These are phyloP conservation scores for Hyperopisus bebe DNA, from an alignment of 2,113 vertebrate species.

Conservation along the genomic window DNA sequence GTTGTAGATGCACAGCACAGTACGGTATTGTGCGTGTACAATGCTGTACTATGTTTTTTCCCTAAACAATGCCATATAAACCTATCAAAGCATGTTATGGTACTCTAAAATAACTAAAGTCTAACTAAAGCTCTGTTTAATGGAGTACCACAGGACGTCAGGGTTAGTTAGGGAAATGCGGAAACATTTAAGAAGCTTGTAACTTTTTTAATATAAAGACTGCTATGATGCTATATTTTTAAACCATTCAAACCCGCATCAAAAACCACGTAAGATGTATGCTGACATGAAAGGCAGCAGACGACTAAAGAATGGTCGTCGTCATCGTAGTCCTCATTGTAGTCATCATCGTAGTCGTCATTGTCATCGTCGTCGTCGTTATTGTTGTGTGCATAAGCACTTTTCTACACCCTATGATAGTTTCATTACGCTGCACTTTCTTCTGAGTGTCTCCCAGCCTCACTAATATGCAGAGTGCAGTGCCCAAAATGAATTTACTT, in stretches of 20 bases:
- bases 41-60: not conserved
- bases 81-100: not conserved
- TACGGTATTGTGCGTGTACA: not conserved
- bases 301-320: too few species aligned
- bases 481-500: too few species aligned
- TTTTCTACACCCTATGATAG: not conserved
- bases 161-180: not conserved
- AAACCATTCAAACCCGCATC: too few species aligned
- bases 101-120: not conserved
- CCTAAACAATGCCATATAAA: not conserved
- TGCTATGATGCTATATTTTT: not conserved
- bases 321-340: too few species aligned
- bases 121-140: not conserved
- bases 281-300: too few species aligned
- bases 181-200: not conserved
- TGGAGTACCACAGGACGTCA: not conserved
- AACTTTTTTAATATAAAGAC: not conserved
- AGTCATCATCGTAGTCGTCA: too few species aligned
- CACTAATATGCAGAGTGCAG: not conserved
- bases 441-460: not conserved
- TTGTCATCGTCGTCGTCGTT: too few species aligned
- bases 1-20: not conserved
- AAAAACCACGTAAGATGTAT: too few species aligned
- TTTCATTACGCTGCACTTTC: not conserved
- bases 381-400: too few species aligned